Evolutionary conservation across 1,140 invertebrate species (phyloP), one percentile per base, ranked within the genome.

Genomic region (Drosophila miranda): DNA sequence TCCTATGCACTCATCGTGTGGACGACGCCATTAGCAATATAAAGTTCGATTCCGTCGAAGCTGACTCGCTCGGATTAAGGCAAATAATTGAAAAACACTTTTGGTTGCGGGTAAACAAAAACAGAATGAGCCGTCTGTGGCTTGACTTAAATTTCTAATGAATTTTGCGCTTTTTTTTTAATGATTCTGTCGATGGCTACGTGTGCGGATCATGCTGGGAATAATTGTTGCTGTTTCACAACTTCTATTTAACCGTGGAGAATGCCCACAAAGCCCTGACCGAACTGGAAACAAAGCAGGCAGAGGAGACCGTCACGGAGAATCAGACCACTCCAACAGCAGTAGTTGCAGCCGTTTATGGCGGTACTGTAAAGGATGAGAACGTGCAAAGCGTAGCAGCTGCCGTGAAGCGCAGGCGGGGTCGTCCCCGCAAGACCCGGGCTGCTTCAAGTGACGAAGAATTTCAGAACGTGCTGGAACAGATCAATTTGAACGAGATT

Each of bases 401-500:
- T 13, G 26, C 63, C 19, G 83, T 87, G 0, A 87, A 87, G 45
- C 82, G 82, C 0, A 30, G 83, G 9, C 62, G 82, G 9, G 83
- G 82, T n/a, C 78, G 82, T 9, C 71, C 83, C 4, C 74, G 82
- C n/a, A 86, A 87, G n/a, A 13, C 45, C 0, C 57, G 59, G 0
- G 14, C 44, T 21, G 28, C 49, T 30, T 41, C 58, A 28, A 58
- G 34, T 19, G 68, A 76, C 44, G 80, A 46, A 8, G 83, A 87
- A 8, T 54, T 86, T 6, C 75, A 78, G 16, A 46, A 44, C 13
- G 82, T 87, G 6, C 41, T 87, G 48, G 82, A 87, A 51, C 83
- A 87, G 26, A 87, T 87, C 43, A 87, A 87, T 49, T 51, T 87
- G 0, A 87, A 88, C 43, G 82, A 87, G 43, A 87, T 87, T 1